Base-by-base conservation (phyloP, 2,113 vertebrate species). In the Ictidomys tridecemlineatus region DNA sequence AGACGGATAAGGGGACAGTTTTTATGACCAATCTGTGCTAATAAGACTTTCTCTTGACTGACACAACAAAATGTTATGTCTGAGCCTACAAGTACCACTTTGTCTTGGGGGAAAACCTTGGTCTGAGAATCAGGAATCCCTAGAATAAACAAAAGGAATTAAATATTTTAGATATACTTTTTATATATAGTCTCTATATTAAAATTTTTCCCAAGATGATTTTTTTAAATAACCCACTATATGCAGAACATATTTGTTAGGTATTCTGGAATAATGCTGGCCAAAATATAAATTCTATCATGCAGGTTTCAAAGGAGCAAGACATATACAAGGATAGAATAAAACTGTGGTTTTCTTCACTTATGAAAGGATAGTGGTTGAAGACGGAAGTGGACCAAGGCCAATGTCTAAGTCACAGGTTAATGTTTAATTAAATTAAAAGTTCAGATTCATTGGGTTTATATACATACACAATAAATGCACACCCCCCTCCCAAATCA, bases 1-100 rank as follows among this genome's bases (percentile, higher is more conserved):
- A 99, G 98, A 58, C 13, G 93, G 69, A 98, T 97, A 45, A 98
- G 80, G 9, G 94, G 80, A 56, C 95, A 97, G 3, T 45, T 5
- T 53, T 91, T 76, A 12, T 34, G 37, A 82, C 97, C 97, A 96
- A 98, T 72, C 48, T 96, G 95, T 97, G 98, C 93, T 0, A 48
- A 51, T 8, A 76, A 95, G 28, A 85, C 48, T 76, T 70, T 96
- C 73, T 92, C 96, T 87, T 95, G 63, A 90, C 98, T 98, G 45
- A 99, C 45, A 95, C 98, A 99, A 96, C 99, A 99, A 96, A 99
- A 97, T 0, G 97, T 99, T 88, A 99, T 74, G 89, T 98, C 85
- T 85, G 99, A 98, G 63, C 99, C 99, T 74, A 98, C 98, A 48
- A 93, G 96, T 42, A 99, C 89, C 67, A 99, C 98, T 61, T 89